phyloP scores from a whole-genome alignment of 2,797 vertebrate species.

The Pyrrhura leucotis region DNA sequence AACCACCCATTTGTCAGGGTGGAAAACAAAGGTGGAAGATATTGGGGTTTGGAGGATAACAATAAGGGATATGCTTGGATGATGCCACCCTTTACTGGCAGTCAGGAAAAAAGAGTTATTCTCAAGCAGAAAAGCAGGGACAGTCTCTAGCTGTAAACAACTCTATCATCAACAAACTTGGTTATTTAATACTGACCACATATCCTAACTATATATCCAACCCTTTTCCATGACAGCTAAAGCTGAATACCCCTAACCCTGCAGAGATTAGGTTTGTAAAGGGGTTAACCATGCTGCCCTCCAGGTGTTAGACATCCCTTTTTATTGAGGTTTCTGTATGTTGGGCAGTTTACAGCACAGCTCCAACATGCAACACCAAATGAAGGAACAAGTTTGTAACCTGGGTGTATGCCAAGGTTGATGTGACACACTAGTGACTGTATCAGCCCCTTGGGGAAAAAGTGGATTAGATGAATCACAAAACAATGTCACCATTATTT shows the following conservation, averaged over 20 bases:
- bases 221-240: not conserved
- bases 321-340: not conserved
- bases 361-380: not conserved
- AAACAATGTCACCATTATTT: conserved; percentile 18
- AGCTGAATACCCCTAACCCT: not conserved
- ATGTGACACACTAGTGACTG: not conserved
- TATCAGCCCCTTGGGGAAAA: not conserved
- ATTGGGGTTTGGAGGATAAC: not conserved
- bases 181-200: not conserved
- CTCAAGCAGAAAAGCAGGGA: not conserved
- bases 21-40: not conserved
- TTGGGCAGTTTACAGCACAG: not conserved
- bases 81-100: not conserved
- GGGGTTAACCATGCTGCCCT: not conserved
- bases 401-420: not conserved
- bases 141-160: not conserved
- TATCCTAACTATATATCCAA: not conserved
- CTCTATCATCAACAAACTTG: not conserved
- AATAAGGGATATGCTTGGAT: not conserved
- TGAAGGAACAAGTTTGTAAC: not conserved
- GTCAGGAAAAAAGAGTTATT: not conserved
- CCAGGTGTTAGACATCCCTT: not conserved
- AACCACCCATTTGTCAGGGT: not conserved
- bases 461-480: conserved; percentile 10
- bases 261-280: not conserved